phyloP scores from a whole-genome alignment of 2,797 vertebrate species.

The Lutjanus argentimaculatus region DNA sequence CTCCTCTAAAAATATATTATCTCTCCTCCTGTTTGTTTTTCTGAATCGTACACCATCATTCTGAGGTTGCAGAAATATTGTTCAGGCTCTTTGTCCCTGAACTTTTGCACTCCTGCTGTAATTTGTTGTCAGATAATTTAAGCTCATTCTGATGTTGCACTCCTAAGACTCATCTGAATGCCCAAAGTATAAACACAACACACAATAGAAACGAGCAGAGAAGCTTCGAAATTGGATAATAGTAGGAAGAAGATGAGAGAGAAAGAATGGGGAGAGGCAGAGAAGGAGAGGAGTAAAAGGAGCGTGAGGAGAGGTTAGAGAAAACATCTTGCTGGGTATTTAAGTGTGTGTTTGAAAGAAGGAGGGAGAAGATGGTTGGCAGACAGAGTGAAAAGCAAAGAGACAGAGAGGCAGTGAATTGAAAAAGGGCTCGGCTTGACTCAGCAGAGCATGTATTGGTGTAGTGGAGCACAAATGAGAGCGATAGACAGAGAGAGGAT shows the following conservation, averaged over 20 bases:
- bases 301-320: constrained; percentile 8
- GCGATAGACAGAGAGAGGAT: not conserved
- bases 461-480: constrained; percentile 43
- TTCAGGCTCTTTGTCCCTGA: not conserved
- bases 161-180: constrained; percentile 11
- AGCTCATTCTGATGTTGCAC: not conserved
- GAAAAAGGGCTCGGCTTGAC: constrained; percentile 31
- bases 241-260: not conserved
- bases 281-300: not conserved
- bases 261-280: not conserved
- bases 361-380: constrained; percentile 22
- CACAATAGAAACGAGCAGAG: constrained; percentile 13
- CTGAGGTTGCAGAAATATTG: not conserved
- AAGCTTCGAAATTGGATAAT: constrained; percentile 27
- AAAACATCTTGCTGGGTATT: constrained; percentile 14
- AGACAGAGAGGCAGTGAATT: constrained; percentile 26
- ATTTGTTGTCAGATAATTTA: constrained; percentile 2
- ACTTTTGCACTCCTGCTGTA: constrained; percentile 10
- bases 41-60: not conserved
- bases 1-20: not conserved
- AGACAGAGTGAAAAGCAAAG: constrained; percentile 21
- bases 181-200: constrained; percentile 10
- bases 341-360: constrained; percentile 21
- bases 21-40: not conserved
- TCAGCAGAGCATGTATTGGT: constrained; percentile 25